These are phyloP conservation scores for Eupeodes latifasciatus DNA, from an alignment of 2,888 invertebrate genomes.

Conservation along the genomic window DNA sequence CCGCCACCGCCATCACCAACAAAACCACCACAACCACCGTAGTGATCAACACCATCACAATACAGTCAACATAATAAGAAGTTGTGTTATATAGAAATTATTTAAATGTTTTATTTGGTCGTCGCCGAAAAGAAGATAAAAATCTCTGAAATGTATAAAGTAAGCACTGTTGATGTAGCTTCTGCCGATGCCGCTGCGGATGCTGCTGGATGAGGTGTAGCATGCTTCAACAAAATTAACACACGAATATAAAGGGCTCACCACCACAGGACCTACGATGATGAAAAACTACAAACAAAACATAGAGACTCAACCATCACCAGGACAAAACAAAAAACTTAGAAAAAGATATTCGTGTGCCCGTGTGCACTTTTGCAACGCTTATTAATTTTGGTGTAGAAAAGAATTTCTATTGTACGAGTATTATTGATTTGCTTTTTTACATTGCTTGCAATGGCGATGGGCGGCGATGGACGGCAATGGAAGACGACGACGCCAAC, in stretches of 20 bases:
- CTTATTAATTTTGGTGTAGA: slow-evolving; percentile 73
- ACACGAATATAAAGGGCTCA: slow-evolving; percentile 46
- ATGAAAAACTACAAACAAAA: slow-evolving; percentile 56
- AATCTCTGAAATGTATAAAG: slow-evolving; percentile 55
- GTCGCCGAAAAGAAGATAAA: slow-evolving; percentile 67
- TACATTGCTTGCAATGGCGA: slow-evolving; percentile 45
- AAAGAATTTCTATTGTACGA: slow-evolving; percentile 74
- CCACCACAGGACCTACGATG: slow-evolving; percentile 31
- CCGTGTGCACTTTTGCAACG: slow-evolving; percentile 67
- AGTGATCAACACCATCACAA: background rate
- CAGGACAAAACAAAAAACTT: background rate
- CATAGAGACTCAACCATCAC: background rate
- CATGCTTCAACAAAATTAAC: slow-evolving; percentile 50
- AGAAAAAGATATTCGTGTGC: slow-evolving; percentile 39
- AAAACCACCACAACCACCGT: too few relatives aligned
- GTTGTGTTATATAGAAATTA: slow-evolving; percentile 58
- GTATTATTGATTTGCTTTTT: slow-evolving; percentile 66
- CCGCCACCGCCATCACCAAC: too few relatives aligned
- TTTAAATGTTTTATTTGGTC: slow-evolving; percentile 68
- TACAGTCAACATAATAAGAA: slow-evolving; percentile 34
- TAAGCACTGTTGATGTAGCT: slow-evolving; percentile 12
- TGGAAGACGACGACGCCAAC: background rate
- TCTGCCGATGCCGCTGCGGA: slow-evolving; percentile 14
- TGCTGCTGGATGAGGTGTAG: slow-evolving; percentile 45
- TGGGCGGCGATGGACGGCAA: background rate